Evolutionary conservation across 2,113 vertebrate genomes (phyloP).

Genomic region (Ibidorhyncha struthersii): DNA sequence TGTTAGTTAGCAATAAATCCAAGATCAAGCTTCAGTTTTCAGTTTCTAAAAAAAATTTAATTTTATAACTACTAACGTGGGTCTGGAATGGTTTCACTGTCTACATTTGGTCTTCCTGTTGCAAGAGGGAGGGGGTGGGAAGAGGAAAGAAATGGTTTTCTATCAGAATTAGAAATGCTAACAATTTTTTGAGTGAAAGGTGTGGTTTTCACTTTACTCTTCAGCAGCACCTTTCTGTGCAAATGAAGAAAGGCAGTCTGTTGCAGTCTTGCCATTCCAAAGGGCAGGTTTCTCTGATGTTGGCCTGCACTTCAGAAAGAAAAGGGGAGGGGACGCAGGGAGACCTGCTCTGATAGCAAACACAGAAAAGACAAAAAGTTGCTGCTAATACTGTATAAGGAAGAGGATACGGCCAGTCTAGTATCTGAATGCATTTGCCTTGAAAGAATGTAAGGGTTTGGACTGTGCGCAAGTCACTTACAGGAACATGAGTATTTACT

Average conservation of each 20-base stretch:
- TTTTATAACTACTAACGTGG: neutral
- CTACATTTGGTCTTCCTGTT: neutral
- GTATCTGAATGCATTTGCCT: neutral
- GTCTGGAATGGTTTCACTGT: neutral
- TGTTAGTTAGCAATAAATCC: neutral
- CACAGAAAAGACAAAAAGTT: neutral
- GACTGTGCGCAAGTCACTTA: neutral
- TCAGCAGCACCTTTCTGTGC: neutral
- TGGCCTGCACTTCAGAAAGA: neutral
- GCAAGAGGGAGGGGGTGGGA: accelerated
- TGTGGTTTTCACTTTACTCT: neutral
- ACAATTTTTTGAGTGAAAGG: neutral
- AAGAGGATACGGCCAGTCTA: neutral
- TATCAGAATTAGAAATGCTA: neutral
- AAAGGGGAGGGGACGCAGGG: neutral
- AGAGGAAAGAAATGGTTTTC: neutral
- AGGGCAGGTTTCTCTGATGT: neutral
- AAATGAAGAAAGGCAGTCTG: neutral
- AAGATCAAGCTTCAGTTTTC: neutral
- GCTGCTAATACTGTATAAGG: neutral
- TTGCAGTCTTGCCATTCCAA: neutral
- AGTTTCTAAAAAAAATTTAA: neutral
- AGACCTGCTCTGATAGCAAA: neutral
- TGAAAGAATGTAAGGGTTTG: neutral
- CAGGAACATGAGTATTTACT: neutral